phyloP scores from a whole-genome alignment of 2,113 vertebrate genomes.

The Ammodytes marinus region DNA sequence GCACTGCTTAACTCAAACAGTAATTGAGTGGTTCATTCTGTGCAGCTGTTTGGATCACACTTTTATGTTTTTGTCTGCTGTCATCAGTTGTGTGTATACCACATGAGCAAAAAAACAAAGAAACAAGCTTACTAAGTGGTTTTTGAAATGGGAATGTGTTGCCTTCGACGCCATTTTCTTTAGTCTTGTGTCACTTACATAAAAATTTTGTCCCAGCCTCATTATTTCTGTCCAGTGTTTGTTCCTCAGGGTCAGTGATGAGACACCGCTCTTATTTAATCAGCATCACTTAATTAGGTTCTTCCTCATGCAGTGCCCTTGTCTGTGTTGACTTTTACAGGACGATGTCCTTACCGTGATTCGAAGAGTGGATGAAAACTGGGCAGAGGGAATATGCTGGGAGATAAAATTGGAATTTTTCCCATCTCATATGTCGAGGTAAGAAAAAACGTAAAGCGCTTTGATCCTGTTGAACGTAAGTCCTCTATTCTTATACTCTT shows the following conservation, averaged over 20 bases:
- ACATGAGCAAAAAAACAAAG: slow-evolving; percentile 47
- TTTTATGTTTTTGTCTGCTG: slow-evolving; percentile 44
- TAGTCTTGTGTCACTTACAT: slow-evolving; percentile 23
- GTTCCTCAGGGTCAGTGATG: slow-evolving; percentile 43
- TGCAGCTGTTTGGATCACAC: slow-evolving; percentile 51
- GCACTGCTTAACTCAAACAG: slow-evolving; percentile 28
- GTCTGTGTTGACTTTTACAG: slow-evolving; percentile 75
- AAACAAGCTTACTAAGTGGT: slow-evolving; percentile 52
- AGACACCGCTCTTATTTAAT: slow-evolving; percentile 30
- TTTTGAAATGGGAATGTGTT: slow-evolving; percentile 25
- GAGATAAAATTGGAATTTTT: slow-evolving; percentile 99
- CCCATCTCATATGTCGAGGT: slow-evolving; percentile 99
- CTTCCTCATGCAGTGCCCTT: slow-evolving; percentile 17
- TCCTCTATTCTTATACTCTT: background rate
- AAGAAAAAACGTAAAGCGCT: slow-evolving; percentile 58
- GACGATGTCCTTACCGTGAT: slow-evolving; percentile 98
- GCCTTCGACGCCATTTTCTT: slow-evolving; percentile 5
- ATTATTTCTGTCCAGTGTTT: slow-evolving; percentile 49
- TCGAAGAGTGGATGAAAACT: slow-evolving; percentile 98
- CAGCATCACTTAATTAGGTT: slow-evolving; percentile 38
- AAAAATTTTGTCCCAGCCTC: slow-evolving; percentile 38
- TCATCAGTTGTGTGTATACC: slow-evolving; percentile 53
- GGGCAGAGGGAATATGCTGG: slow-evolving; percentile 99
- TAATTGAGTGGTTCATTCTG: slow-evolving; percentile 41
- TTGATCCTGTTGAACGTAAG: slow-evolving; percentile 4